These are phyloP conservation scores for Erebia ligea DNA, from an alignment of 2,888 invertebrate genomes.

Conservation along the genomic window DNA sequence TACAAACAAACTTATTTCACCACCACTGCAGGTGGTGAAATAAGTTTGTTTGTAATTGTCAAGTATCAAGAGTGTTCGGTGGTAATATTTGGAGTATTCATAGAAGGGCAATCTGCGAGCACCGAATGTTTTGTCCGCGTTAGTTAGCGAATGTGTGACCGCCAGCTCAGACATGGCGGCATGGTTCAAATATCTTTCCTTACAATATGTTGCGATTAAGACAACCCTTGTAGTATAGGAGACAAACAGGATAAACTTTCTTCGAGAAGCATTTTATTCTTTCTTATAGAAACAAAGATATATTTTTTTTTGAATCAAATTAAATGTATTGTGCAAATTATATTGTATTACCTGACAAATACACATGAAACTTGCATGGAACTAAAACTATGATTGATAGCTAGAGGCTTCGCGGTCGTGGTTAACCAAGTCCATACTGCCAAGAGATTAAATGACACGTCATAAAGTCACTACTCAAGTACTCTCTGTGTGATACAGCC, in stretches of 20 bases:
- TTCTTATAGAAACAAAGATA: background rate
- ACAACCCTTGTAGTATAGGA: conserved; percentile 70
- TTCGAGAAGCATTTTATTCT: background rate
- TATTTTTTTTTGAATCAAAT: no score
- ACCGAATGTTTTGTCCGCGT: conserved; percentile 78
- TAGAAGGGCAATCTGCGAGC: conserved; percentile 68
- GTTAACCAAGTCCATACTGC: no score
- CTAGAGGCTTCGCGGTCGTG: no score
- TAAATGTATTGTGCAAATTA: no score
- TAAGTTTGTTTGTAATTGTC: background rate
- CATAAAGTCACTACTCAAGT: no score
- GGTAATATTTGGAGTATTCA: conserved; percentile 42
- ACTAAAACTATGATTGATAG: no score
- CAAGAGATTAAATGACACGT: no score
- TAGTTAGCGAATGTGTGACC: conserved; percentile 51
- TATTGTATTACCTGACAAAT: no score
- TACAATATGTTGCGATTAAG: conserved; percentile 78
- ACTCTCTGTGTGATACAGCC: no score
- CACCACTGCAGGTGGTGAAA: no score
- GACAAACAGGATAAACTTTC: conserved; percentile 35
- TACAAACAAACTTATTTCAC: no score
- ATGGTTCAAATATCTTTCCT: conserved; percentile 73
- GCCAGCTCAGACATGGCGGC: conserved; percentile 51
- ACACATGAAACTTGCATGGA: no score
- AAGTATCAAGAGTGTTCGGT: conserved; percentile 56